These are phyloP conservation scores for Oenanthe oenanthe DNA, from an alignment of 2,113 vertebrate genomes.

Conservation along the genomic window DNA sequence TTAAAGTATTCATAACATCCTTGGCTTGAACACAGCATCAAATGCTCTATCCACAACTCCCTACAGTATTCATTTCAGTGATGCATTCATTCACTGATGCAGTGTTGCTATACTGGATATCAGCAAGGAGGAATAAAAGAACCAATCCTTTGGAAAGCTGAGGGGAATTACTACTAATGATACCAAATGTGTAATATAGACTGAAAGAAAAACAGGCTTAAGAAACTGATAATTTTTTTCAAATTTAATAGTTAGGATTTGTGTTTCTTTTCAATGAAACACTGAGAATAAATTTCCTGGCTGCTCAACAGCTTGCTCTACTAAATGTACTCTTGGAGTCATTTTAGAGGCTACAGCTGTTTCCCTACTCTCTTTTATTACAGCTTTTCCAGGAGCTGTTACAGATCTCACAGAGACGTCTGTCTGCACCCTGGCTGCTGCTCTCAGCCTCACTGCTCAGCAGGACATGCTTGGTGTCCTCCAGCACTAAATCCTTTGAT, in stretches of 20 bases:
- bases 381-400: background rate
- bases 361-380: slow-evolving; percentile 9
- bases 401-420: background rate
- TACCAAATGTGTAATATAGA: background rate
- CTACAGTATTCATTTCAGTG: background rate
- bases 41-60: background rate
- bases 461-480: background rate
- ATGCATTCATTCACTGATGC: background rate
- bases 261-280: background rate
- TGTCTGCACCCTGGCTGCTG: slow-evolving; percentile 11
- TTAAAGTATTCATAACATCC: background rate
- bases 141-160: background rate
- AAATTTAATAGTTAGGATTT: background rate
- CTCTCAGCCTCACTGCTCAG: background rate
- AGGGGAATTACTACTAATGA: background rate
- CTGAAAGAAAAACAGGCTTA: background rate
- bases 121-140: background rate
- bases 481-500: background rate
- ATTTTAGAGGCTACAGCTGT: slow-evolving; percentile 52
- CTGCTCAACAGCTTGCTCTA: background rate
- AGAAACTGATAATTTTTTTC: background rate
- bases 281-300: background rate
- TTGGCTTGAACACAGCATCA: background rate
- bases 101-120: background rate
- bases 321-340: background rate